These are phyloP conservation scores for Phrynocephalus guinanensis DNA, from an alignment of 2,797 vertebrate species.

Conservation along the genomic window DNA sequence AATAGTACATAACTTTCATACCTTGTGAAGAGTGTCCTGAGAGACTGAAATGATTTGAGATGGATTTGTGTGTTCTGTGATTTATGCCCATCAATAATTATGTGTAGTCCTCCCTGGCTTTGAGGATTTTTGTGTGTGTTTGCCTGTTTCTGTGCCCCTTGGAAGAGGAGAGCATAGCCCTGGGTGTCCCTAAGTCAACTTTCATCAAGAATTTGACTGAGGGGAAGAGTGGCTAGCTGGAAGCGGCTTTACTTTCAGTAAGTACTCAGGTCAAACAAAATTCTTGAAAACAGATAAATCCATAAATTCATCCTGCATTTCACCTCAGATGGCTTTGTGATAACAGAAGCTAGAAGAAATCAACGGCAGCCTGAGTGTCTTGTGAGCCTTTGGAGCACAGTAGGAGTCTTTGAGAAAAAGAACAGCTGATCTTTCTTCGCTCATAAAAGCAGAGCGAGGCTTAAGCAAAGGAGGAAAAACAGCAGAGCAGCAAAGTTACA, in stretches of 20 bases:
- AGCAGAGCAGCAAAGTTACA: not conserved
- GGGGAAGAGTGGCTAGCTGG: not conserved
- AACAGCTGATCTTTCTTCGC: not conserved
- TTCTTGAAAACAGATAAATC: conserved; percentile 21
- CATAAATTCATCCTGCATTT: conserved; percentile 15
- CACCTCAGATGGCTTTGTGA: conserved; percentile 30
- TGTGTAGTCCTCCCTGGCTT: not conserved
- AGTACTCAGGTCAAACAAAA: conserved; percentile 25
- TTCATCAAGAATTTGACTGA: not conserved
- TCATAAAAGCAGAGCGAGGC: not conserved
- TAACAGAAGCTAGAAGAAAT: not conserved
- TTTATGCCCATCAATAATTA: too few species aligned
- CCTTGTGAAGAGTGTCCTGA: too few species aligned
- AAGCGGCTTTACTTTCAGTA: conserved; percentile 8
- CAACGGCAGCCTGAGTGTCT: not conserved
- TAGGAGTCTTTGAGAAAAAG: not conserved
- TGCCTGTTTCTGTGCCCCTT: not conserved
- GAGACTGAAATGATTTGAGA: too few species aligned
- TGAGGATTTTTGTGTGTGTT: not conserved
- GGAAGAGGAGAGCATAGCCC: not conserved
- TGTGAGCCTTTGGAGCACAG: not conserved
- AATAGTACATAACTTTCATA: too few species aligned
- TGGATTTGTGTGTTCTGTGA: too few species aligned
- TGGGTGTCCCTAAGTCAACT: too few species aligned
- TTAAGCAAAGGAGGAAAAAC: not conserved